Percentiles rank a stretch among this genome's conserved stretches.
Evolutionary conservation across 2,888 invertebrate genomes (phyloP).

Genomic region (Pandemis cinnamomeana): DNA sequence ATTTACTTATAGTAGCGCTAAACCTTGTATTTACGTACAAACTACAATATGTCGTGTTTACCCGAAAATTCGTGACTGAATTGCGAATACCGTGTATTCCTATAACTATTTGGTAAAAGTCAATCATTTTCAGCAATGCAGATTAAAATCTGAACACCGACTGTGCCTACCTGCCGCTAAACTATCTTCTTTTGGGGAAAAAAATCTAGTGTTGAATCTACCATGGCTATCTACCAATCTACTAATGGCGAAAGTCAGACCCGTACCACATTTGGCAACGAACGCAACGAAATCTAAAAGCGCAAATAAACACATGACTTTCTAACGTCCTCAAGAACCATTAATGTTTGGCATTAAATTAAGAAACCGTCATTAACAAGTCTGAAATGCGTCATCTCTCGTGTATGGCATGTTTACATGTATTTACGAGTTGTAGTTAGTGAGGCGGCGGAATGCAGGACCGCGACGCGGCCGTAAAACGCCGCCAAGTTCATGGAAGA

Average conservation of each 20-base stretch:
- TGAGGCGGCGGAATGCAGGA: constrained; percentile 48
- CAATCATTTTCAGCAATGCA: too few relatives aligned
- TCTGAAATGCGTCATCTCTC: constrained; percentile 50
- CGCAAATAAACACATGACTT: constrained; percentile 12
- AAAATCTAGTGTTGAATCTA: neutral
- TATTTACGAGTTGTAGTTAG: constrained; percentile 62
- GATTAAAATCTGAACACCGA: neutral
- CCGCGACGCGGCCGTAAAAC: constrained; percentile 45
- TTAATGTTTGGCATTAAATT: constrained; percentile 34
- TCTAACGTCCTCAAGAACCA: constrained; percentile 11
- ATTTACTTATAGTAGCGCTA: neutral
- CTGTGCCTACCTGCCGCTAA: neutral
- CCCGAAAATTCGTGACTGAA: neutral
- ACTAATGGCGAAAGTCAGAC: neutral
- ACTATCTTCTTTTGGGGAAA: too few relatives aligned
- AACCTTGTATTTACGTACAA: neutral
- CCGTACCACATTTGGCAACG: neutral
- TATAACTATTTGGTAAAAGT: too few relatives aligned
- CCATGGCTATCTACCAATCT: too few relatives aligned
- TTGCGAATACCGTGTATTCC: neutral
- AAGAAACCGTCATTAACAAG: constrained; percentile 33
- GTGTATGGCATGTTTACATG: constrained; percentile 65
- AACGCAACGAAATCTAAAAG: neutral
- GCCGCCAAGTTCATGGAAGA: constrained; percentile 74
- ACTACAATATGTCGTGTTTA: neutral